Percentiles rank a stretch among this genome's conserved stretches.
Evolutionary conservation across 2,797 vertebrate species (phyloP).

Genomic region (Podarcis lilfordi): DNA sequence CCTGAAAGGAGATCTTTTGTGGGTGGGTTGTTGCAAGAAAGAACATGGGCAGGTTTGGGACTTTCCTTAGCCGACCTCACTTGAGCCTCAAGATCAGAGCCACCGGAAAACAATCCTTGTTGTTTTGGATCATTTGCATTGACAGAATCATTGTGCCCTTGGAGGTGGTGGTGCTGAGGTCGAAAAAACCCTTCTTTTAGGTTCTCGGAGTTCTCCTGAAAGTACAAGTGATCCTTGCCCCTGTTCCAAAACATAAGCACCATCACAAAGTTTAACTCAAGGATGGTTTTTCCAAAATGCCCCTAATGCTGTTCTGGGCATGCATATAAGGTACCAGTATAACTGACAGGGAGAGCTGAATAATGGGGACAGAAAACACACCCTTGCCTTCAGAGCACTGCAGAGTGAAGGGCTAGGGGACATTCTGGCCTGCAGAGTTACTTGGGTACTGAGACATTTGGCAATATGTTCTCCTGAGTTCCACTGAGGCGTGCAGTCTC

Average conservation of each 20-base stretch:
- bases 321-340: neutral
- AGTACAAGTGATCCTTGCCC: constrained; percentile 85
- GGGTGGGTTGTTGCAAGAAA: constrained; percentile 64
- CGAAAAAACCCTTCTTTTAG: constrained; percentile 51
- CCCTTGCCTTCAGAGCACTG: neutral
- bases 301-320: neutral
- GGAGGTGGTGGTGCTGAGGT: constrained; percentile 39
- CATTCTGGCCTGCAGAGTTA: too few species aligned
- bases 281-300: neutral
- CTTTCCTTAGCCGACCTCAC: constrained; percentile 30
- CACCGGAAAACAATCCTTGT: neutral
- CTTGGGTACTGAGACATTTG: neutral
- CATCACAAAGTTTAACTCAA: neutral
- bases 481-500: neutral
- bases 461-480: neutral
- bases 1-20: constrained; percentile 87
- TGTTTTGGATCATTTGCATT: constrained; percentile 29
- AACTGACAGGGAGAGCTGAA: too few species aligned
- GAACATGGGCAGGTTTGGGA: constrained; percentile 35
- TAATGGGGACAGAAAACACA: neutral
- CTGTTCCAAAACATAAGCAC: constrained; percentile 74
- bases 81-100: constrained; percentile 23
- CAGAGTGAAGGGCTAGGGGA: neutral
- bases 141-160: constrained; percentile 37
- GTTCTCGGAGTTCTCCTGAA: constrained; percentile 75